Conservation (phyloP, 2,113 vertebrate species). For the Proterorhinus semilunaris region DNA sequence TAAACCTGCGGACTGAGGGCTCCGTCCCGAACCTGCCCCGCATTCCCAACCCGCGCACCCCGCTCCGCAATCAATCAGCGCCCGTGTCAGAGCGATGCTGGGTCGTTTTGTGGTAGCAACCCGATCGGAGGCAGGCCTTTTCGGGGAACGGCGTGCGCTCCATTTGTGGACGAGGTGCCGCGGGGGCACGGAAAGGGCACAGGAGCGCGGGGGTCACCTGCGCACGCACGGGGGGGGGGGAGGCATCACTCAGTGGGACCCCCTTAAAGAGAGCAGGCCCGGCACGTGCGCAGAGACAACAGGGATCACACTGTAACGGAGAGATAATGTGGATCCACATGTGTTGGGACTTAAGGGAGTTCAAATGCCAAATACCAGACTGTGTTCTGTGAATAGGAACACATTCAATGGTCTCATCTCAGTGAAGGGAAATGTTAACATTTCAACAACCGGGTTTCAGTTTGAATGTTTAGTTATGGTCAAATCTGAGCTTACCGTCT, state of each 20-base stretch:
- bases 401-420: background rate
- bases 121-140: conserved; percentile 51
- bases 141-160: conserved; percentile 45
- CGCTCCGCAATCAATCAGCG: conserved; percentile 50
- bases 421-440: background rate
- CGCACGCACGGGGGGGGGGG: background rate
- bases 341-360: conserved; percentile 9
- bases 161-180: conserved; percentile 42
- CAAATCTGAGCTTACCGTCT: too few relatives aligned
- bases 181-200: conserved; percentile 9
- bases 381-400: too few relatives aligned
- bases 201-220: background rate
- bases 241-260: background rate
- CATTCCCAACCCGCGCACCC: conserved; percentile 36
- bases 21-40: conserved; percentile 18
- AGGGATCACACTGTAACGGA: conserved; percentile 9
- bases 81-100: conserved; percentile 23
- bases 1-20: background rate
- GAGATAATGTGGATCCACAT: background rate
- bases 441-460: too few relatives aligned
- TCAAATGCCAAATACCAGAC: background rate
- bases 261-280: background rate
- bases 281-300: background rate
- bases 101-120: conserved; percentile 42
- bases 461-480: too few relatives aligned